Evolutionary conservation across 2,888 invertebrate species (phyloP), one percentile per base, ranked within the genome.

Genomic region (Odontothrips loti): DNA sequence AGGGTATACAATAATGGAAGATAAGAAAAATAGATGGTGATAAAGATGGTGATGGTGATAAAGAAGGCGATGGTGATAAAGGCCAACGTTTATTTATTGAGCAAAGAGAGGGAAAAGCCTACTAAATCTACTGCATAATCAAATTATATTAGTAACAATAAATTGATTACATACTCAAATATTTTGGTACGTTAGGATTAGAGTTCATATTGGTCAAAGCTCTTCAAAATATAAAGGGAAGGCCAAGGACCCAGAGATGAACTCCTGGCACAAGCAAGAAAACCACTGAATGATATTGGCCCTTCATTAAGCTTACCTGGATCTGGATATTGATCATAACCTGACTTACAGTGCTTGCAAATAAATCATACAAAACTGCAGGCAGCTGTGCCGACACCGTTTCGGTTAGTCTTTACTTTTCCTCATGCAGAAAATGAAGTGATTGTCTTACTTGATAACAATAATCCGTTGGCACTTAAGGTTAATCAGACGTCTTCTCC

Each of bases 361-460:
- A 58, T 6, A 20, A 58, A n/a, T 17, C n/a, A 58, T 58, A 43
- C 58, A 15, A 58, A 12, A 58, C 20, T 20, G 15, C 58, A 58
- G n/a, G 17, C 20, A 58, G 58, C 58, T 17, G 17, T 58, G n/a
- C 58, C n/a, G n/a, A 12, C 58, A 17, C 20, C 17, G n/a, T 58
- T 17, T 58, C n/a, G 11, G n/a, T 20, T 17, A 17, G 20, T 3
- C 6, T 58, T 58, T 6, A n/a, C 6, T 58, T 20, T 17, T 17
- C 15, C n/a, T 11, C 68, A 75, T 75, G 68, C 68, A 58, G 23
- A 75, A 27, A 10, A 27, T 0, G 27, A 75, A 6, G 12, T 75
- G 12, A 75, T 27, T 27, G n/a, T 75, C 68, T 75, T 75, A 75
- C 68, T 75, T 75, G 68, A 75, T 23, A 75, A 27, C 27, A n/a